Evolutionary conservation across 2,113 vertebrate species (phyloP).

Genomic region (Rhineura floridana): DNA sequence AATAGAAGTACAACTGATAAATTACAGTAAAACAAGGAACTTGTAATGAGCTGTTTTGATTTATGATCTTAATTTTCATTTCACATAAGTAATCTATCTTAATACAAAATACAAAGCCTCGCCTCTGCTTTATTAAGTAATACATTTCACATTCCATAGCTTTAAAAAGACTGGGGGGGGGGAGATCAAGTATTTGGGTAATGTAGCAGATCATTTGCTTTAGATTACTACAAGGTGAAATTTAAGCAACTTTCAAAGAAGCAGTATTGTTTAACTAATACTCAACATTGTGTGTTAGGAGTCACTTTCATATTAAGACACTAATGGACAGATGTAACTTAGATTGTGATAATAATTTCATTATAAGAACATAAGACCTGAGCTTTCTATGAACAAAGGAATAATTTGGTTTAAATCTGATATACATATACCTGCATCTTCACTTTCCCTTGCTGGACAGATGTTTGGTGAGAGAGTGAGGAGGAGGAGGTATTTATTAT

Average conservation of each 20-base stretch:
- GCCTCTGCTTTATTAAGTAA: conserved; percentile 61
- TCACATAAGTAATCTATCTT: conserved; percentile 69
- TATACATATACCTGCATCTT: neutral
- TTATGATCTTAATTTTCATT: conserved; percentile 71
- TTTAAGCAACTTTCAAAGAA: conserved; percentile 47
- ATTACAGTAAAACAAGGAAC: conserved; percentile 59
- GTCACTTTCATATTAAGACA: conserved; percentile 12
- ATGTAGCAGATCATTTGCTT: conserved; percentile 54
- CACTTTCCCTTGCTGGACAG: neutral
- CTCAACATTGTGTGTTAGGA: neutral
- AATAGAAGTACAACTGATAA: conserved; percentile 55
- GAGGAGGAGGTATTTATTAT: too few species aligned
- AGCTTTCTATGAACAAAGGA: neutral
- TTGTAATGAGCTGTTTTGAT: conserved; percentile 67
- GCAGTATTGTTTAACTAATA: conserved; percentile 4
- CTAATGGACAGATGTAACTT: neutral
- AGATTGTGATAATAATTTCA: neutral
- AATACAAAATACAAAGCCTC: conserved; percentile 62
- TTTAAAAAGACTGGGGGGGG: conserved; percentile 44
- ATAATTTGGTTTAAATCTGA: conserved; percentile 26
- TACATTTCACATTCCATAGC: conserved; percentile 49
- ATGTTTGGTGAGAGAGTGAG: neutral
- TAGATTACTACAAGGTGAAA: conserved; percentile 52
- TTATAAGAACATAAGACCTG: conserved; percentile 29
- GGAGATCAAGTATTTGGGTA: conserved; percentile 43